Evolutionary conservation across 1,140 invertebrate species (phyloP).

Genomic region (Lepidurus couesii): DNA sequence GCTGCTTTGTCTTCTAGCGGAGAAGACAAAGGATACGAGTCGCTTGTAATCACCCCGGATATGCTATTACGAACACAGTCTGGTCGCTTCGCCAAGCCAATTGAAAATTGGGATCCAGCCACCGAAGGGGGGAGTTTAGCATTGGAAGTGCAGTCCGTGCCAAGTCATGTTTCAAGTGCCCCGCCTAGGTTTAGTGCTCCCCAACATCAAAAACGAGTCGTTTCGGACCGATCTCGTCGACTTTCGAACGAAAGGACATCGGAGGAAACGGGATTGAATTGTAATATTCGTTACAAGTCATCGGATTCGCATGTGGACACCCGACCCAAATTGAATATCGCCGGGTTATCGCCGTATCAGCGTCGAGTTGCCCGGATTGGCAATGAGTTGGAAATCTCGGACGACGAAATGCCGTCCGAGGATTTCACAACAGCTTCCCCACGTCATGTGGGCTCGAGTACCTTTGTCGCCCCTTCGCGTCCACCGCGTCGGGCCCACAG

Average conservation of each 20-base stretch:
- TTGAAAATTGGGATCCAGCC: not conserved
- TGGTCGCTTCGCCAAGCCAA: not conserved
- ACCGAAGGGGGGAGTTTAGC: not conserved
- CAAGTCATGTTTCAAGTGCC: constrained; percentile 3
- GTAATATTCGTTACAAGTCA: not conserved
- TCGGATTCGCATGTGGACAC: constrained; percentile 1
- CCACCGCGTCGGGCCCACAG: constrained; percentile 1
- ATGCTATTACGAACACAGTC: constrained; percentile 4
- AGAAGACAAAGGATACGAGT: constrained; percentile 33
- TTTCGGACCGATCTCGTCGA: not conserved
- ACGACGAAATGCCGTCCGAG: constrained; percentile 24
- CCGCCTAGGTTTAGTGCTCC: not conserved
- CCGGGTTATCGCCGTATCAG: constrained; percentile 31
- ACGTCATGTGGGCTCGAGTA: not conserved
- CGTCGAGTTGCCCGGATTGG: constrained; percentile 30
- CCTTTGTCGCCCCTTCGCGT: not conserved
- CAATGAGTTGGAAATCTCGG: constrained; percentile 33
- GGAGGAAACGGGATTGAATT: not conserved
- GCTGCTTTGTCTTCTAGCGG: constrained; percentile 8
- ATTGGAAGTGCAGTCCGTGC: not conserved
- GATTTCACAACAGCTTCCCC: not conserved
- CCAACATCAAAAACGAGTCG: not conserved
- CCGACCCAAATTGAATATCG: constrained; percentile 26
- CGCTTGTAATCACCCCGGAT: constrained; percentile 29
- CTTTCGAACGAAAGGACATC: not conserved